These are phyloP conservation scores for Vesta saturnalis DNA, from an alignment of 2,888 invertebrate species.

Conservation along the genomic window DNA sequence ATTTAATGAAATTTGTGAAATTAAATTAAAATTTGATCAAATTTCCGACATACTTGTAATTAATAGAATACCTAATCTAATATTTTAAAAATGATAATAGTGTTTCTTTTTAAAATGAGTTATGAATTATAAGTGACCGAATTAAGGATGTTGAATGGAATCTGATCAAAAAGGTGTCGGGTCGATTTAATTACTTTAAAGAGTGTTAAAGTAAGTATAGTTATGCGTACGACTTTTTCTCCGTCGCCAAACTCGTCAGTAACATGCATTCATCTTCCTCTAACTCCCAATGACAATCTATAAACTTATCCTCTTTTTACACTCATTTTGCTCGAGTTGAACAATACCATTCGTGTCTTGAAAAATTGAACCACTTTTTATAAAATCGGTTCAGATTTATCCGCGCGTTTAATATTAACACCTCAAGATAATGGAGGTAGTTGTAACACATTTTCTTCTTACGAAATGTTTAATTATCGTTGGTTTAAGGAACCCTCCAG, in stretches of 20 bases:
- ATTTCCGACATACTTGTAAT: no score
- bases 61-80: no score
- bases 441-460: not conserved
- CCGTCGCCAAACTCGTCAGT: not conserved
- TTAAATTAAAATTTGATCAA: no score
- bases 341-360: conserved; percentile 31
- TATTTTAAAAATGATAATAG: no score
- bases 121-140: no score
- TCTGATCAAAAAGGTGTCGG: not conserved
- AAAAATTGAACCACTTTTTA: conserved; percentile 36
- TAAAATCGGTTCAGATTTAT: conserved; percentile 31
- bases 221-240: conserved; percentile 5
- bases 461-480: no score
- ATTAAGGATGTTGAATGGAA: no score
- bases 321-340: conserved; percentile 19
- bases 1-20: no score
- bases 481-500: no score
- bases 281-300: not conserved
- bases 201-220: not conserved
- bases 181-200: conserved; percentile 1
- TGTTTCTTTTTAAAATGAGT: no score
- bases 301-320: not conserved
- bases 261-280: not conserved
- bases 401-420: not conserved
- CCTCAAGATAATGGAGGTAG: conserved; percentile 1